Base-by-base conservation (phyloP, 2,113 vertebrate genomes). In the Pseudorectes ferrugineus region DNA sequence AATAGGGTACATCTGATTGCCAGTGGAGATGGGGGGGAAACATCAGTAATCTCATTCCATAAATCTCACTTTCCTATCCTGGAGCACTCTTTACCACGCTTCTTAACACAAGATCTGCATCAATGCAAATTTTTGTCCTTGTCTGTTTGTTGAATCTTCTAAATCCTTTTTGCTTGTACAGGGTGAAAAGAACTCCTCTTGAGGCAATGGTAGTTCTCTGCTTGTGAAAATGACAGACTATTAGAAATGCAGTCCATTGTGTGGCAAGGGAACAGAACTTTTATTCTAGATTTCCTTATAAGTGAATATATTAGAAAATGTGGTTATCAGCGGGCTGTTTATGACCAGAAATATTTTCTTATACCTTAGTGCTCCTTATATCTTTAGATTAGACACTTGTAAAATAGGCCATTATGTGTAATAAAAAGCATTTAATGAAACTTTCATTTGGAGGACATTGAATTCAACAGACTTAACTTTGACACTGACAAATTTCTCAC, bases 381-480 rank as follows among this genome's bases (percentile, higher is more conserved):
- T 96, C 94, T 95, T 93, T 71, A 85, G 71, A 94, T 92, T 93
- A 96, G 72, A 71, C 72, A 48, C 79, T 93, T 92, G 85, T 92
- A 93, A 96, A 94, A 90, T 83, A 94, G 59, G 55, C 59, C 57
- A 94, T 95, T 96, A 94, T 83, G 36, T 73, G 55, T 78, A 97
- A 96, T 95, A 93, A 94, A 94, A 96, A 90, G 38, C 78, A 65
- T 94, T 95, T 94, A 96, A 97, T 93, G 94, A 95, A 93, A 93
- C 43, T 92, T 94, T 90, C 75, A 74, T 93, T 95, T 57, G 25
- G 90, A 96, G 90, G 85, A 90, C 94, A 90, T 36, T 77, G 92
- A 84, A 96, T 96, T 88, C 88, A 78, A 88, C 55, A 93, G 88
- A 83, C 57, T 90, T 96, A 77, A 80, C 85, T 94, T 73, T 96